Evolutionary conservation across 1,140 invertebrate species (phyloP).

Genomic region (Plectus sambesii): DNA sequence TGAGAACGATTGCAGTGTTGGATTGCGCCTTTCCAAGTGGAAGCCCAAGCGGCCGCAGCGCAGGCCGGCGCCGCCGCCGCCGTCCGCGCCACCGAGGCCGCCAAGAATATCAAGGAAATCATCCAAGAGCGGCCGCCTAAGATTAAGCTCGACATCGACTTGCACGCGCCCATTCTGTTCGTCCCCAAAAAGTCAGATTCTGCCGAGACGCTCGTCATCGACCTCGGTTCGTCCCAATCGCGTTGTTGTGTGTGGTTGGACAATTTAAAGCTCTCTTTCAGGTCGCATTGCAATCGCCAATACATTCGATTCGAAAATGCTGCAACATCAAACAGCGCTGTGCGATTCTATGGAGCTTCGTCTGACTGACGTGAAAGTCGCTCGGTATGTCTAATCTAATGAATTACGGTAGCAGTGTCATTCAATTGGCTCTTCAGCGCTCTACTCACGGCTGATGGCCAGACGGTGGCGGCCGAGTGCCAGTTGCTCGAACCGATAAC

Average conservation of each 20-base stretch:
- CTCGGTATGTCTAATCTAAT: conserved; percentile 48
- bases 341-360: conserved; percentile 14
- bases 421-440: conserved; percentile 17
- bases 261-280: no score
- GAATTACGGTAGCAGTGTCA: conserved; percentile 5
- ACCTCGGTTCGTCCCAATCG: conserved; percentile 58
- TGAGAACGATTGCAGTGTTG: conserved; percentile 25
- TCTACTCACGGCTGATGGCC: conserved; percentile 16
- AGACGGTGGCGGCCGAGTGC: conserved; percentile 48
- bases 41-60: conserved; percentile 73
- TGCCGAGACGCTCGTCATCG: conserved; percentile 62
- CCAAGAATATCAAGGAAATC: conserved; percentile 70
- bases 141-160: conserved; percentile 62
- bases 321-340: conserved; percentile 5
- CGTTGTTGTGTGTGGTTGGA: no score
- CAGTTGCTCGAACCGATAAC: conserved; percentile 68
- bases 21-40: conserved; percentile 49
- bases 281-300: conserved; percentile 44
- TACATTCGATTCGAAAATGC: conserved; percentile 1
- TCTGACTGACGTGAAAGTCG: conserved; percentile 16
- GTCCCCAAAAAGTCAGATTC: conserved; percentile 71
- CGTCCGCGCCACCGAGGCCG: conserved; percentile 53
- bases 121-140: conserved; percentile 69
- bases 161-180: conserved; percentile 77
- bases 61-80: conserved; percentile 28